phyloP scores from a whole-genome alignment of 1,140 invertebrate species.

The Lycorma delicatula region DNA sequence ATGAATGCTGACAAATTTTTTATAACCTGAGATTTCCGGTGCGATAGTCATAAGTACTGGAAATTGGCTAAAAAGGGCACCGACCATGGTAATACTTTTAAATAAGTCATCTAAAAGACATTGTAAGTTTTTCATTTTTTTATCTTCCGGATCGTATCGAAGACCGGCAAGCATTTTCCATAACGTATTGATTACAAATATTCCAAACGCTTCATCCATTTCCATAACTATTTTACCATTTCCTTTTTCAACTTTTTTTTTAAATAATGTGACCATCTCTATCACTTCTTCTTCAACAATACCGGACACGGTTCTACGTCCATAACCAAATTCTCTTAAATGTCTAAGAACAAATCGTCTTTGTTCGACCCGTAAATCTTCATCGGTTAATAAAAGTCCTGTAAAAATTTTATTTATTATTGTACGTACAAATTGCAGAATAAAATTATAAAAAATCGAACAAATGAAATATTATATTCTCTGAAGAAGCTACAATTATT shows the following conservation, averaged over 20 bases:
- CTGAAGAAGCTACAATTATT: too few relatives aligned
- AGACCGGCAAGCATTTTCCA: slow-evolving; percentile 81
- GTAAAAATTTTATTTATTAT: slow-evolving; percentile 9
- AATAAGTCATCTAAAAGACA: slow-evolving; percentile 58
- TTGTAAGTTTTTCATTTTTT: slow-evolving; percentile 57
- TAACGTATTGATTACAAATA: slow-evolving; percentile 72
- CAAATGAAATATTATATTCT: too few relatives aligned
- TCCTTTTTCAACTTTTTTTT: too few relatives aligned
- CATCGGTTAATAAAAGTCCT: slow-evolving; percentile 62
- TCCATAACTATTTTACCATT: slow-evolving; percentile 38
- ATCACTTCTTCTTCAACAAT: slow-evolving; percentile 59
- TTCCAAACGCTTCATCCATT: slow-evolving; percentile 63
- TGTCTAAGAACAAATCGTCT: slow-evolving; percentile 68
- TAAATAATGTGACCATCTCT: slow-evolving; percentile 47
- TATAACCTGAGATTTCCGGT: slow-evolving; percentile 67
- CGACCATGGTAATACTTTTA: slow-evolving; percentile 65
- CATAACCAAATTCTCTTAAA: slow-evolving; percentile 72
- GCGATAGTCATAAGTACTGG: slow-evolving; percentile 63
- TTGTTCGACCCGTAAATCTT: slow-evolving; percentile 74
- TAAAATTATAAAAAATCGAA: too few relatives aligned
- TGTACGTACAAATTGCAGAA: too few relatives aligned
- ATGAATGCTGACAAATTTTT: slow-evolving; percentile 57
- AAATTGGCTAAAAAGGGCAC: slow-evolving; percentile 66
- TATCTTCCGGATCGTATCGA: slow-evolving; percentile 48
- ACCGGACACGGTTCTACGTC: slow-evolving; percentile 60